A percentile compares a stretch with the other conserved stretches of the same genome.
Conservation (phyloP, 2,113 vertebrate species). For the Prionailurus bengalensis region DNA sequence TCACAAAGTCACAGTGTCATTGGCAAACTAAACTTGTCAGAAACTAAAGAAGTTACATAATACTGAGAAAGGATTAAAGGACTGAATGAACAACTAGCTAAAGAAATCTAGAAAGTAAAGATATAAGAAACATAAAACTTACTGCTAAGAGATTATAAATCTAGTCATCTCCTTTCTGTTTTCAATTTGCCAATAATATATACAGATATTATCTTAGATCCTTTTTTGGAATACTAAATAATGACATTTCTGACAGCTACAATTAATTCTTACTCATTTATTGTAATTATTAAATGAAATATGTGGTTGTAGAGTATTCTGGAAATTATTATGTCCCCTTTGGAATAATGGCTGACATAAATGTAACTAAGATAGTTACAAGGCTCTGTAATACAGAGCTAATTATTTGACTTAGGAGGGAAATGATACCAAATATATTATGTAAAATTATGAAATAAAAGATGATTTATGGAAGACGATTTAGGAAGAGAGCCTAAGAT, state of each 20-base stretch:
- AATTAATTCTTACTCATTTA: constrained; percentile 5
- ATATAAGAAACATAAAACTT: neutral
- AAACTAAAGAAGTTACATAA: constrained; percentile 49
- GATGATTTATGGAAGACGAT: neutral
- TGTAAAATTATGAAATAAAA: constrained; percentile 36
- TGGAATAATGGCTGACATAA: neutral
- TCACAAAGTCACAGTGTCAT: neutral
- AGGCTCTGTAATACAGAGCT: neutral
- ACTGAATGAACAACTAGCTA: neutral
- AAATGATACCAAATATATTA: neutral
- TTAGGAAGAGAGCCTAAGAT: neutral
- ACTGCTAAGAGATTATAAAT: neutral
- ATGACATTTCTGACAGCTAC: neutral
- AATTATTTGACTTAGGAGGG: neutral
- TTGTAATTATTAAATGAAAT: constrained; percentile 37
- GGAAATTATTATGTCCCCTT: neutral
- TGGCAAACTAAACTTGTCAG: constrained; percentile 33
- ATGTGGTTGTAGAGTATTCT: neutral
- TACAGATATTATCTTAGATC: neutral
- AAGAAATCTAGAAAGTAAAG: neutral
- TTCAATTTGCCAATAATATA: constrained; percentile 44
- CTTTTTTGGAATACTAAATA: constrained; percentile 33
- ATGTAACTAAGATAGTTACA: neutral
- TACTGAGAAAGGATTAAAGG: neutral
- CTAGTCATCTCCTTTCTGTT: neutral